Percentiles rank a stretch among this genome's conserved stretches.
Evolutionary conservation across 2,888 invertebrate species (phyloP).

Genomic region (Subacronicta megacephala): DNA sequence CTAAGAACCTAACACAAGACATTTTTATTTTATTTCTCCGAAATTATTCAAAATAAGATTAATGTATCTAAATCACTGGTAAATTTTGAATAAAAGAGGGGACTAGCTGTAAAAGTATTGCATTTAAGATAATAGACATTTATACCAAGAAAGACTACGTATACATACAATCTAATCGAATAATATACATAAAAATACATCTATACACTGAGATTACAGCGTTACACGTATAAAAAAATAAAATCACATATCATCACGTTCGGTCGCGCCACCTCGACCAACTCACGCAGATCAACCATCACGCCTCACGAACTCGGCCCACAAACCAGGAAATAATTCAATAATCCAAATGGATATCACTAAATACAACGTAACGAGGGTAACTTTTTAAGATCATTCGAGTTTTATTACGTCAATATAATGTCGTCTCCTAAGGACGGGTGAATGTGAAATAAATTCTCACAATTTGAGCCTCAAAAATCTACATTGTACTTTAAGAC

Average conservation of each 20-base stretch:
- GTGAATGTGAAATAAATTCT: slow-evolving; percentile 63
- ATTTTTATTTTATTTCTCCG: slow-evolving; percentile 48
- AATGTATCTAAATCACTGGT: slow-evolving; percentile 72
- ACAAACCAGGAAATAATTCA: slow-evolving; percentile 53
- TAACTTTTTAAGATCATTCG: slow-evolving; percentile 77
- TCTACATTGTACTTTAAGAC: slow-evolving; percentile 83
- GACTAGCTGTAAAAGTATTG: slow-evolving; percentile 85
- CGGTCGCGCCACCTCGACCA: slow-evolving; percentile 57
- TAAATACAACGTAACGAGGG: slow-evolving; percentile 81
- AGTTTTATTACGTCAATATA: slow-evolving; percentile 62
- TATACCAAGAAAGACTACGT: slow-evolving; percentile 74
- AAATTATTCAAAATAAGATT: slow-evolving; percentile 62
- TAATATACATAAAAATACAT: slow-evolving; percentile 77
- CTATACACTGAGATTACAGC: slow-evolving; percentile 83
- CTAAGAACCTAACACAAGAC: slow-evolving; percentile 58
- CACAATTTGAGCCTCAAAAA: slow-evolving; percentile 78
- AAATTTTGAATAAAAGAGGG: slow-evolving; percentile 79
- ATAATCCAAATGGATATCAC: slow-evolving; percentile 70
- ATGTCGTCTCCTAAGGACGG: slow-evolving; percentile 63
- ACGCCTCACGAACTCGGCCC: slow-evolving; percentile 68
- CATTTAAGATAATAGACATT: slow-evolving; percentile 76
- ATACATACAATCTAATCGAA: slow-evolving; percentile 75
- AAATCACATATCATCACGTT: slow-evolving; percentile 82
- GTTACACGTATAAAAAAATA: slow-evolving; percentile 77
- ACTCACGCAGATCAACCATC: slow-evolving; percentile 54